Evolutionary conservation across 2,113 vertebrate genomes (phyloP).

Genomic region (Apaloderma vittatum): DNA sequence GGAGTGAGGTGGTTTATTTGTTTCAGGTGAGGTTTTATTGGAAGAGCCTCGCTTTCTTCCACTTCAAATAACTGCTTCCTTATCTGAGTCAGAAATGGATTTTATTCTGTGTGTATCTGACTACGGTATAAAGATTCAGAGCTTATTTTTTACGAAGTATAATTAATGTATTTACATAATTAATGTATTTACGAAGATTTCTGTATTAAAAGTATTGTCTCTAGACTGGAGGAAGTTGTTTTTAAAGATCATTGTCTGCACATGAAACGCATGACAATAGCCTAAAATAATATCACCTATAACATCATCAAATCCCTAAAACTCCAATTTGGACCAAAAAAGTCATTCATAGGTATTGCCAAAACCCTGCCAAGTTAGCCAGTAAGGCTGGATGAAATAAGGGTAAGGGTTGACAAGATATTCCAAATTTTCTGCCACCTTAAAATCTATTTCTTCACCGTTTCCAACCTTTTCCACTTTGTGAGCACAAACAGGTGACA

Average conservation of each 20-base stretch:
- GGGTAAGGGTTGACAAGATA: neutral
- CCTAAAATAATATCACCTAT: neutral
- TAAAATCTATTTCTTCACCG: neutral
- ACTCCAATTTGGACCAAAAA: neutral
- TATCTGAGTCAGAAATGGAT: neutral
- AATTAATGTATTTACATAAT: neutral
- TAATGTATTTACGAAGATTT: slow-evolving; percentile 1
- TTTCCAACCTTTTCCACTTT: neutral
- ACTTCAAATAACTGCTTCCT: neutral
- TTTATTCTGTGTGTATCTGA: neutral
- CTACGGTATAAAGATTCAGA: neutral
- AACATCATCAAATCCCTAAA: neutral
- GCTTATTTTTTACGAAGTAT: slow-evolving; percentile 3
- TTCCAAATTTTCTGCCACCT: neutral
- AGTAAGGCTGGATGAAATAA: neutral
- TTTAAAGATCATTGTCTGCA: neutral
- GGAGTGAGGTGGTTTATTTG: neutral
- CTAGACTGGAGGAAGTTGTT: neutral
- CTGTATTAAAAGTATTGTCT: slow-evolving; percentile 19
- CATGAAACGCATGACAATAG: fast-evolving
- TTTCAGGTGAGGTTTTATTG: neutral
- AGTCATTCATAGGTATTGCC: neutral
- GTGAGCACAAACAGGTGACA: neutral
- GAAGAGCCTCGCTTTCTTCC: neutral
- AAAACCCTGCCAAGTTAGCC: neutral